Evolutionary conservation across 2,888 invertebrate genomes (phyloP).

Genomic region (Brassicogethes aeneus): DNA sequence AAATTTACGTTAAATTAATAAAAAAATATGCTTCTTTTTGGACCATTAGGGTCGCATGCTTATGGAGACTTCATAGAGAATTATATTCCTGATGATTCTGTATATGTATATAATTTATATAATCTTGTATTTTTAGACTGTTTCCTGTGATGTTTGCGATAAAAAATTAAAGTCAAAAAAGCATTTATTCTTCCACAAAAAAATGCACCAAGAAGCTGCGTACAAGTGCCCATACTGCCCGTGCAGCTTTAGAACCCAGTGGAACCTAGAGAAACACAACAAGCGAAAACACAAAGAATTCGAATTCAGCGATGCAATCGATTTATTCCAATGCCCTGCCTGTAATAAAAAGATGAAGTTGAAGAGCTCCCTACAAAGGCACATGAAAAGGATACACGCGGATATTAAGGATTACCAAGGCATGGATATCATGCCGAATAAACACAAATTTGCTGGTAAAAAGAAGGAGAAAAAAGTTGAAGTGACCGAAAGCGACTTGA

Average conservation of each 20-base stretch:
- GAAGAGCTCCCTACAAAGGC: conserved; percentile 32
- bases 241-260: no score
- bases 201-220: conserved; percentile 18
- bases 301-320: conserved; percentile 5
- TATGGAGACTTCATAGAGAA: no score
- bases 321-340: conserved; percentile 25
- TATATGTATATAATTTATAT: no score
- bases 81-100: no score
- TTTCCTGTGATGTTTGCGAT: conserved; percentile 22
- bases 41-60: no score
- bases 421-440: background rate
- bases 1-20: no score
- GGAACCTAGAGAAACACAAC: conserved; percentile 13
- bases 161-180: conserved; percentile 20
- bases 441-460: conserved; percentile 1
- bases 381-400: conserved; percentile 32
- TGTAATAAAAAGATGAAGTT: conserved; percentile 34
- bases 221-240: conserved; percentile 24
- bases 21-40: no score
- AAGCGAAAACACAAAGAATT: conserved; percentile 4
- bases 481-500: conserved; percentile 14
- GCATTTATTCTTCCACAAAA: conserved; percentile 20
- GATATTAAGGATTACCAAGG: conserved; percentile 9
- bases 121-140: background rate
- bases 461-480: conserved; percentile 8